Evolutionary conservation across 2,888 invertebrate genomes (phyloP), one percentile per base, ranked within the genome.

Genomic region (Isoperla grammatica): DNA sequence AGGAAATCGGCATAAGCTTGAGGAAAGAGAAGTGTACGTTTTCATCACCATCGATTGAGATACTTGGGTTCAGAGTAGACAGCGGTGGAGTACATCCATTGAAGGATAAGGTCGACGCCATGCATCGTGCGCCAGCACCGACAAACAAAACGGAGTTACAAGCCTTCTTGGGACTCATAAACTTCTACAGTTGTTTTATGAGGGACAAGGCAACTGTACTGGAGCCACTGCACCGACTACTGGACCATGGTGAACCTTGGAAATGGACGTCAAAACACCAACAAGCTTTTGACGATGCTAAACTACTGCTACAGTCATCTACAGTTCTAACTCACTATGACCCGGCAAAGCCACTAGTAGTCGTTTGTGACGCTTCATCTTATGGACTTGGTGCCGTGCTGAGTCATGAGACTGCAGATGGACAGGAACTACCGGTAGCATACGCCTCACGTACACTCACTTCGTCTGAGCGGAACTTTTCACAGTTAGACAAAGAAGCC

Each of bases 401-500:
- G 23, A 61, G 63, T 40, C 71, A 71, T 55, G 66, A 64, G 40
- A 62, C 64, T 61, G 49, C 48, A 17, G 64, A 65, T 29, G 62
- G 17, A 1, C 37, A 29, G 11, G 45, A 58, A 3, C 40, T 55
- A 13, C 61, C 66, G 12, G 68, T 73, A n/a, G 68, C 68, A 20
- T 71, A 68, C 64, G 70, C 70, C 1, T 71, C 70, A 29, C 62
- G 60, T 65, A 70, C 62, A 57, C 67, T 65, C 65, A 67, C 48
- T 64, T 66, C 20, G 29, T 65, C 66, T 12, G 66, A 73, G 50
- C 64, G 64, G 56, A 59, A 61, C 58, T 70, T 69, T 65, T 72
- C 63, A 22, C 67, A 68, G 49, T 59, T 67, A 13, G 67, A 69
- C 45, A 61, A 61, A 17, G 68, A 69, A 64, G 72, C 73, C 29